Evolutionary conservation across 2,888 invertebrate genomes (phyloP).

Genomic region (Octonoba sinensis): DNA sequence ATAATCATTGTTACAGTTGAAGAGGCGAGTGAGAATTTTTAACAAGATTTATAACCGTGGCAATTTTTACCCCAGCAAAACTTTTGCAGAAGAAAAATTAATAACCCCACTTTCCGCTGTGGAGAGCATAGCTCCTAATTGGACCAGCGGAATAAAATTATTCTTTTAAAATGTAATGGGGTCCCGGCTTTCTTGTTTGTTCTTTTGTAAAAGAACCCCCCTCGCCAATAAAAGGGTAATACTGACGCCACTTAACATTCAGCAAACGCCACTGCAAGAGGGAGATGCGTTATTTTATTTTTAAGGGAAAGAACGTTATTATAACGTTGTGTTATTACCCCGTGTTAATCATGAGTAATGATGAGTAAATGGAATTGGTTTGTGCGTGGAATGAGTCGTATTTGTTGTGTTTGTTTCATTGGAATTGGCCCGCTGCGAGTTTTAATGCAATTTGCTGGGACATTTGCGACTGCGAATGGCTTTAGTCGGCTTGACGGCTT

Average conservation of each 20-base stretch:
- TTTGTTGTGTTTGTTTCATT: constrained; percentile 46
- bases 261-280: constrained; percentile 26
- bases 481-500: not conserved
- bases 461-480: constrained; percentile 12
- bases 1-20: constrained; percentile 54
- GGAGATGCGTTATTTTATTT: constrained; percentile 17
- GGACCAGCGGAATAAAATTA: constrained; percentile 53
- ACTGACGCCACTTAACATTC: constrained; percentile 58
- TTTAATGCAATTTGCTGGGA: constrained; percentile 12
- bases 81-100: constrained; percentile 47
- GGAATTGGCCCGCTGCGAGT: constrained; percentile 42
- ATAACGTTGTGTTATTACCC: constrained; percentile 37
- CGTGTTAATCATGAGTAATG: constrained; percentile 62
- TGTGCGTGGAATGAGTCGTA: constrained; percentile 1
- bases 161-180: constrained; percentile 62
- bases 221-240: constrained; percentile 46
- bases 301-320: constrained; percentile 10
- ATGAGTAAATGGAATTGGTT: constrained; percentile 48
- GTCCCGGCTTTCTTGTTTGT: constrained; percentile 39
- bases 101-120: constrained; percentile 47
- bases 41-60: constrained; percentile 59
- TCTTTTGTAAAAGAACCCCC: constrained; percentile 40
- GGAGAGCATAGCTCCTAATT: constrained; percentile 25
- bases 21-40: constrained; percentile 58
- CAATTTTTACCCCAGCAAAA: constrained; percentile 55